Percentiles rank a stretch among this genome's conserved stretches.
These are phyloP conservation scores for Pygoscelis adeliae DNA, from an alignment of 2,113 vertebrate genomes.

Conservation along the genomic window DNA sequence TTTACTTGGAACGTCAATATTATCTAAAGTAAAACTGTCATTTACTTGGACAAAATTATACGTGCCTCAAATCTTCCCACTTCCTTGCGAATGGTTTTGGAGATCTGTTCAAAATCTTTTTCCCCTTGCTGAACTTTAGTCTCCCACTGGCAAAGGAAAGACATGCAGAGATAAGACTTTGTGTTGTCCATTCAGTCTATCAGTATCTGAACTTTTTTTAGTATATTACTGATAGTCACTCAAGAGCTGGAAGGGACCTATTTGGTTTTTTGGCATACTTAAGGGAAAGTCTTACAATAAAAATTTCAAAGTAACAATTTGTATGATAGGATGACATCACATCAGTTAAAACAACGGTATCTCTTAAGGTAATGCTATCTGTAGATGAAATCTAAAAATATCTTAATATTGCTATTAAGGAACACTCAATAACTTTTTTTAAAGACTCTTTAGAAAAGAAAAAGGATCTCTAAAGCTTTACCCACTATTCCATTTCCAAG, in stretches of 20 bases:
- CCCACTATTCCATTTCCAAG: not conserved
- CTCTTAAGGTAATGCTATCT: not conserved
- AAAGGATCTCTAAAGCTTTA: not conserved
- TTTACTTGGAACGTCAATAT: not conserved
- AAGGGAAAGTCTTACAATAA: not conserved
- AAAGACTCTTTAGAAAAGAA: not conserved
- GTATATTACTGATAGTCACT: not conserved
- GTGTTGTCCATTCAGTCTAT: not conserved
- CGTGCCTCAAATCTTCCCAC: conserved; percentile 94
- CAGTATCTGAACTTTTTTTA: not conserved
- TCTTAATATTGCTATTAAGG: not conserved
- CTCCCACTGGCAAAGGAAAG: conserved; percentile 88
- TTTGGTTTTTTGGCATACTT: not conserved
- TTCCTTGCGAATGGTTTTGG: conserved; percentile 96
- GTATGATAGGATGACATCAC: not conserved
- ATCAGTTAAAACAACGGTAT: not conserved
- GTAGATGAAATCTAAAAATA: not conserved
- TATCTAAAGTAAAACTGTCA: not conserved
- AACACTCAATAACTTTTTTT: not conserved
- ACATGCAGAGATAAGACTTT: conserved; percentile 39
- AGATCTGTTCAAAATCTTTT: conserved; percentile 97
- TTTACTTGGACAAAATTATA: conserved; percentile 48
- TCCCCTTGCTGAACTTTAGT: conserved; percentile 96
- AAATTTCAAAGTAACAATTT: not conserved
- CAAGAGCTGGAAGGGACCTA: not conserved